A percentile compares a stretch with the other conserved stretches of the same genome.
Evolutionary conservation across 2,113 vertebrate genomes (phyloP).

Genomic region (Acinonyx jubatus): DNA sequence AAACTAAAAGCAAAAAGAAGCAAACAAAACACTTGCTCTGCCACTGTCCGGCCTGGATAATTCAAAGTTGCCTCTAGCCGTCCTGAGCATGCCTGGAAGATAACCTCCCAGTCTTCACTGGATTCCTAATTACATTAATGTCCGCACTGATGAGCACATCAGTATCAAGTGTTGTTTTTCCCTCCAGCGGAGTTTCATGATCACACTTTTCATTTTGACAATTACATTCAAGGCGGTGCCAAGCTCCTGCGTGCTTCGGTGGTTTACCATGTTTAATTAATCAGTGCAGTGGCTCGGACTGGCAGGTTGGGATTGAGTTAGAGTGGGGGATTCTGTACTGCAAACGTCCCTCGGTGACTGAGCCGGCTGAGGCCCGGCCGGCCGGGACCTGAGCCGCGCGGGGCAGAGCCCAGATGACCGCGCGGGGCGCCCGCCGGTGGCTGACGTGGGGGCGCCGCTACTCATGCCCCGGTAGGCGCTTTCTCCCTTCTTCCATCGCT

Average conservation of each 20-base stretch:
- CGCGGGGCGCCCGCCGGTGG: background rate
- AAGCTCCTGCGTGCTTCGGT: background rate
- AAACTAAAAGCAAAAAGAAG: slow-evolving; percentile 14
- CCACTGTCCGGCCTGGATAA: background rate
- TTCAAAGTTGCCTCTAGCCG: background rate
- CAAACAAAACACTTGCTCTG: background rate
- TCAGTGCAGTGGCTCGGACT: background rate
- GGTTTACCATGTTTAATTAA: background rate
- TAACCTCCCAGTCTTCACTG: background rate
- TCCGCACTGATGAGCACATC: background rate
- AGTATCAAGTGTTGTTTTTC: background rate
- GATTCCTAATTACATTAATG: background rate
- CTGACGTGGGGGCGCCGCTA: background rate
- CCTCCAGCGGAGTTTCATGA: background rate
- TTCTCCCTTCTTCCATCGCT: background rate
- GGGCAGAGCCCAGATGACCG: background rate
- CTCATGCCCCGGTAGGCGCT: background rate
- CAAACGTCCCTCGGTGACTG: background rate
- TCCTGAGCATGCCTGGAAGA: background rate
- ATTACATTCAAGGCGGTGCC: slow-evolving; percentile 16
- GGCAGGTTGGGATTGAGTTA: background rate
- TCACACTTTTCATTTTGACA: background rate
- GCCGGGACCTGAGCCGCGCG: background rate
- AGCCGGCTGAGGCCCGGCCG: background rate
- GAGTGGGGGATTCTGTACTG: background rate